Evolutionary conservation across 2,797 vertebrate species (phyloP).

Genomic region (Eptatretus atami): DNA sequence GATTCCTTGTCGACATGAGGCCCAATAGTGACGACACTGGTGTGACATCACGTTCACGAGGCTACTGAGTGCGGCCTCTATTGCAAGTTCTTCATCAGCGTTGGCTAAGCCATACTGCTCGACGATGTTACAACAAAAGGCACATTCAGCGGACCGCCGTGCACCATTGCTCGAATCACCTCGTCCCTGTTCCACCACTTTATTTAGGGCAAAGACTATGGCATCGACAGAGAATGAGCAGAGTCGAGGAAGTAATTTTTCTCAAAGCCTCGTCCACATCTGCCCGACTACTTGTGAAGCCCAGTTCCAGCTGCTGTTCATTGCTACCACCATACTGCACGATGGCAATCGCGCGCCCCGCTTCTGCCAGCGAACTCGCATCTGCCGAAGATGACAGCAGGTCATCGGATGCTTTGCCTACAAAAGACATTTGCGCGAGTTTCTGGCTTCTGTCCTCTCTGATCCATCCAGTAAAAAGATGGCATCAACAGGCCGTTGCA

Average conservation of each 20-base stretch:
- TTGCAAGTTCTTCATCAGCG: constrained; percentile 18
- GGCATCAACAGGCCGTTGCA: constrained; percentile 51
- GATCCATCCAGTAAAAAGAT: constrained; percentile 79
- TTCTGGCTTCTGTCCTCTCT: constrained; percentile 48
- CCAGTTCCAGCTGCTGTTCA: constrained; percentile 33
- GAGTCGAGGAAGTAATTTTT: constrained; percentile 34
- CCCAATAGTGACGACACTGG: constrained; percentile 36
- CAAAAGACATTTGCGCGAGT: constrained; percentile 39
- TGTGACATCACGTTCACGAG: constrained; percentile 33
- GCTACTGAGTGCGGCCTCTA: constrained; percentile 24
- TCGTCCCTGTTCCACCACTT: constrained; percentile 14
- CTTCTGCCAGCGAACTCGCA: too few relatives aligned
- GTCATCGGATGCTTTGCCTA: constrained; percentile 29
- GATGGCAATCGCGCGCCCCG: constrained; percentile 35
- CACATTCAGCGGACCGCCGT: constrained; percentile 30
- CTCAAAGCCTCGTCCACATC: constrained; percentile 27
- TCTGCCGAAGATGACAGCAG: constrained; percentile 12
- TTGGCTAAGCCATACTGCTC: constrained; percentile 19
- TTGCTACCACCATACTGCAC: constrained; percentile 41
- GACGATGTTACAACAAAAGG: constrained; percentile 43
- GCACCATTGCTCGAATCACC: constrained; percentile 13
- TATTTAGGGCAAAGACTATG: constrained; percentile 42
- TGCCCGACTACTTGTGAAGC: constrained; percentile 29
- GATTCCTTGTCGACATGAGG: constrained; percentile 28
- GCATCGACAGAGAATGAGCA: constrained; percentile 41